Evolutionary conservation across 2,888 invertebrate species (phyloP).

Genomic region (Diogma glabrata): DNA sequence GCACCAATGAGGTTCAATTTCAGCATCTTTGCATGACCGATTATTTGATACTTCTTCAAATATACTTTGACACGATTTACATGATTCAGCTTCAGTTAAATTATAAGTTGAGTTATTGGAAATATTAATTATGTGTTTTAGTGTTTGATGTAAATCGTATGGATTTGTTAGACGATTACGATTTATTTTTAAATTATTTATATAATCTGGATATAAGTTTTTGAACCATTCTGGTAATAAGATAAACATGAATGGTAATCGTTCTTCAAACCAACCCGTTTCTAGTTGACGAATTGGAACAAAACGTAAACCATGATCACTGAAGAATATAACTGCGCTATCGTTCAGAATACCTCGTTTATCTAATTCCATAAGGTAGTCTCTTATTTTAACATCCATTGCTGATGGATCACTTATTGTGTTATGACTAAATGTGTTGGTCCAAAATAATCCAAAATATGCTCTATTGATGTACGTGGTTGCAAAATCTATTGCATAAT

Average conservation of each 20-base stretch:
- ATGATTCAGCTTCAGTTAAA: conserved; percentile 41
- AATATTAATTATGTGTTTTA: conserved; percentile 48
- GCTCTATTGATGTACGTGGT: conserved; percentile 47
- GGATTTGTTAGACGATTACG: conserved; percentile 57
- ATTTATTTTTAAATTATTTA: conserved; percentile 46
- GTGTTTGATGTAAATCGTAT: conserved; percentile 61
- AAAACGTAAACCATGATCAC: conserved; percentile 70
- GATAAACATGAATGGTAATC: conserved; percentile 60
- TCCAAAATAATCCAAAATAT: conserved; percentile 69
- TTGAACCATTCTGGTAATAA: conserved; percentile 53
- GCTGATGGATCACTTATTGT: conserved; percentile 52
- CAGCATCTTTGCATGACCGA: conserved; percentile 56
- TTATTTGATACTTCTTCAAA: conserved; percentile 45
- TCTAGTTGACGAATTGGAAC: conserved; percentile 56
- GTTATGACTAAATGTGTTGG: conserved; percentile 65
- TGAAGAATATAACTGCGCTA: conserved; percentile 58
- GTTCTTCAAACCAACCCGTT: conserved; percentile 66
- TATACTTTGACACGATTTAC: conserved; percentile 53
- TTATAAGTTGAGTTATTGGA: conserved; percentile 39
- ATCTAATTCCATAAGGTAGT: conserved; percentile 46
- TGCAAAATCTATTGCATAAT: conserved; percentile 56
- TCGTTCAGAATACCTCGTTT: conserved; percentile 49
- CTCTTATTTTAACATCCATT: conserved; percentile 49
- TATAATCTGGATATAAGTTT: conserved; percentile 41
- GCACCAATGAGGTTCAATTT: conserved; percentile 64